Evolutionary conservation across 2,113 vertebrate genomes (phyloP).

Genomic region (Antennarius striatus): DNA sequence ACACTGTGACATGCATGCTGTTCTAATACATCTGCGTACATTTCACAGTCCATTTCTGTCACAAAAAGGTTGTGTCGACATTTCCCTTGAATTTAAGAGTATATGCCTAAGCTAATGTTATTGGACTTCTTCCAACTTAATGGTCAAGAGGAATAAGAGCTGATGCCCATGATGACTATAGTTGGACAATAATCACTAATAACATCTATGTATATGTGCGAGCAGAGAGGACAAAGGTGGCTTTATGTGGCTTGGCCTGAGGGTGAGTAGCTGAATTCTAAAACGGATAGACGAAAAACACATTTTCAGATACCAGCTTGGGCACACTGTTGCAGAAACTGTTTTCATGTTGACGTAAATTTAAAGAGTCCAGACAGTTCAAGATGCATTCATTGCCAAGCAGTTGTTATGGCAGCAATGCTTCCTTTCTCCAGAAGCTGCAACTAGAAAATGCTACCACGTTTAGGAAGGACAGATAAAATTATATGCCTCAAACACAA

Average conservation of each 20-base stretch:
- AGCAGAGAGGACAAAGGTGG: conserved; percentile 62
- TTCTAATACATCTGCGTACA: background rate
- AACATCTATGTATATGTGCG: conserved; percentile 50
- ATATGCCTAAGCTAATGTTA: conserved; percentile 38
- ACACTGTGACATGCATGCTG: conserved; percentile 4
- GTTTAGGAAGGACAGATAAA: background rate
- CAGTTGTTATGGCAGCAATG: conserved; percentile 21
- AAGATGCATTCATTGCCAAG: conserved; percentile 25
- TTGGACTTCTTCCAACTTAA: conserved; percentile 28
- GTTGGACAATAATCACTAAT: conserved; percentile 66
- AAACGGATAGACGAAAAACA: conserved; percentile 56
- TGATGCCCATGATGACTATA: conserved; percentile 56
- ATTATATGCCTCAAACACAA: conserved; percentile 1
- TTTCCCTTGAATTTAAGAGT: background rate
- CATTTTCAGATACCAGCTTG: conserved; percentile 56
- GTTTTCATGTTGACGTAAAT: conserved; percentile 31
- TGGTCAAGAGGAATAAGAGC: conserved; percentile 56
- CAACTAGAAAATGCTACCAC: background rate
- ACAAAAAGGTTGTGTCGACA: conserved; percentile 16
- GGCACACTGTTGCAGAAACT: conserved; percentile 45
- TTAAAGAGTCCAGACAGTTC: conserved; percentile 33
- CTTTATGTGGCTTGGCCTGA: conserved; percentile 66
- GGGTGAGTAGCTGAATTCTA: conserved; percentile 48
- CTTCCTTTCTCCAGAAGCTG: conserved; percentile 2
- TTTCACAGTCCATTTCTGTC: background rate